Evolutionary conservation across 2,797 vertebrate genomes (phyloP).

Genomic region (Mallotus villosus): DNA sequence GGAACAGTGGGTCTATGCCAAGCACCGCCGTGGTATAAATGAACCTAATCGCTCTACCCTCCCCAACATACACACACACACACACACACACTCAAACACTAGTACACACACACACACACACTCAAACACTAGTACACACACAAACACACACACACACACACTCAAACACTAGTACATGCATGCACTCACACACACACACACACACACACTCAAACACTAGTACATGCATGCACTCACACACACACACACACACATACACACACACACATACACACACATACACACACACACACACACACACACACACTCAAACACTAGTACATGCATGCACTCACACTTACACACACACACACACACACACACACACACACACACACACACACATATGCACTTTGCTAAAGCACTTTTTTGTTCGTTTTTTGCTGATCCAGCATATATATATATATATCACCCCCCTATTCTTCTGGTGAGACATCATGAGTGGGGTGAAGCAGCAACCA

Average conservation of each 20-base stretch:
- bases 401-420: too few relatives aligned
- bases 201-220: conserved; percentile 16
- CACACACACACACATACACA: conserved; percentile 39
- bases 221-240: conserved; percentile 4
- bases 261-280: neutral
- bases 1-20: conserved; percentile 63
- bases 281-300: conserved; percentile 40
- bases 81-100: conserved; percentile 17
- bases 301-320: conserved; percentile 14
- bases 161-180: neutral
- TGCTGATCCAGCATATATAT: too few relatives aligned
- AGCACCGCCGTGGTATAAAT: conserved; percentile 65
- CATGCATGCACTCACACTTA: too few relatives aligned
- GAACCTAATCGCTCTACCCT: conserved; percentile 59
- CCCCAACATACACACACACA: conserved; percentile 35
- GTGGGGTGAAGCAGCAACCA: neutral
- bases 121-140: conserved; percentile 16
- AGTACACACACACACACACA: conserved; percentile 1
- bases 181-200: conserved; percentile 35
- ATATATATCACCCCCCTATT: neutral
- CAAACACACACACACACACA: conserved; percentile 38
- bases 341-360: conserved; percentile 41
- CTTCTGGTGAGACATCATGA: neutral
- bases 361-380: conserved; percentile 13
- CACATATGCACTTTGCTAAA: too few relatives aligned